phyloP scores from a whole-genome alignment of 2,888 invertebrate species.

The Himalopsyche kuldschensis region DNA sequence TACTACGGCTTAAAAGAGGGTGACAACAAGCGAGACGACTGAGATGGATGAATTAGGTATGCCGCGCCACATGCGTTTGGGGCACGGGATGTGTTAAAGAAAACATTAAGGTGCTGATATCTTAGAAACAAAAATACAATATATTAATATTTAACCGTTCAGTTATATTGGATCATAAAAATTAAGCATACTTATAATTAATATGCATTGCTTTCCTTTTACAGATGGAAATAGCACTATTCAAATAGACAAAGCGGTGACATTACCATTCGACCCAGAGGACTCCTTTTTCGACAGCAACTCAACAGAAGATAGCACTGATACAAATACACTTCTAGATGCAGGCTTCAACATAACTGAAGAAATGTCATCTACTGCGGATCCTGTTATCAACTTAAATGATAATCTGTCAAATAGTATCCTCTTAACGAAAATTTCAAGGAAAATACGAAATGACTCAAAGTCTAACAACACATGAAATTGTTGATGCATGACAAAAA shows the following conservation, averaged over 20 bases:
- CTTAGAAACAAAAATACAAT: too few species aligned
- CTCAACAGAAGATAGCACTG: constrained; percentile 4
- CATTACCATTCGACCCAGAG: constrained; percentile 24
- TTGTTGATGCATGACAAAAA: background rate
- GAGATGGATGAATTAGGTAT: too few species aligned
- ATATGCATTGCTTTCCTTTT: background rate
- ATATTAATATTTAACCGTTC: too few species aligned
- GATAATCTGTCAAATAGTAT: constrained; percentile 1
- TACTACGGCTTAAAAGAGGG: too few species aligned
- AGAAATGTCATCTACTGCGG: background rate
- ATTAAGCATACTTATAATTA: too few species aligned
- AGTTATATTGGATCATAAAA: too few species aligned
- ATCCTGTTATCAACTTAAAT: background rate
- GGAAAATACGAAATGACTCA: background rate
- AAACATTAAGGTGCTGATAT: too few species aligned
- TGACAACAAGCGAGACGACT: too few species aligned
- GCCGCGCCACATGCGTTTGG: too few species aligned
- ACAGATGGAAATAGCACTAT: constrained; percentile 24
- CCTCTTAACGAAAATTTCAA: constrained; percentile 10
- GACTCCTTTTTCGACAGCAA: constrained; percentile 6
- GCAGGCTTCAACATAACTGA: constrained; percentile 9
- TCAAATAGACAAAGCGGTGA: constrained; percentile 12
- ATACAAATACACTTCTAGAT: background rate
- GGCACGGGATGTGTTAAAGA: too few species aligned
- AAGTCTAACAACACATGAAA: constrained; percentile 13